Evolutionary conservation across 2,797 vertebrate genomes (phyloP), one percentile per base, ranked within the genome.

Genomic region (Chanos chanos): DNA sequence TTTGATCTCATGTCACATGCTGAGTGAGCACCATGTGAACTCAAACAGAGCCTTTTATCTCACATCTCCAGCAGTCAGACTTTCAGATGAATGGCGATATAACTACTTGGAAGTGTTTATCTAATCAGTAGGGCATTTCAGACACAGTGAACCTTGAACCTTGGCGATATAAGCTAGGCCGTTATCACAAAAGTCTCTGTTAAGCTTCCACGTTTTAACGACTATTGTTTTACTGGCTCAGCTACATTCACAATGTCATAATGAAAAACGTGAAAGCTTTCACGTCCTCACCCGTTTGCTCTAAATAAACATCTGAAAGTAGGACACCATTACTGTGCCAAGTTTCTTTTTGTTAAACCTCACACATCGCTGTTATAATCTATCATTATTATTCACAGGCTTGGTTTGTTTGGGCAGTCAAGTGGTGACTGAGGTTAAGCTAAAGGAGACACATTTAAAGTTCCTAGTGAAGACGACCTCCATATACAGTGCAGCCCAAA

Each of bases 91-190:
- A 60, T 51, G 6, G 2, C 18, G 25, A 24, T 5, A 31, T 21
- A 48, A 12, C 19, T 22, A 18, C 10, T 22, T 61, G 21, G 48
- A 54, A 45, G 31, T 12, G 27, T 49, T 73, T 68, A 77, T 68
- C 67, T 66, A 66, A 56, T 73, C 69, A 63, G 25, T 4, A 1
- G 24, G 24, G 22, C 9, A 3, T 54, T 67, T 58, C 25, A 66
- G 75, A 61, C n/a, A 25, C 15, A 21, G 4, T 45, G 67, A 60
- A 67, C 73, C 50, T 76, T 72, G 69, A 47, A 58, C 71, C 63
- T 25, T 7, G 12, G 37, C 7, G 13, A 51, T 57, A 54, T 9
- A 25, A 54, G 9, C 7, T 6, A 7, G n/a, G 16, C 28, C 40
- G 7, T 48, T 62, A 56, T 62, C 21, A 6, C 49, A 28, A 27